A percentile compares a stretch with the other conserved stretches of the same genome.
Evolutionary conservation across 2,113 vertebrate species (phyloP).

Genomic region (Balaeniceps rex): DNA sequence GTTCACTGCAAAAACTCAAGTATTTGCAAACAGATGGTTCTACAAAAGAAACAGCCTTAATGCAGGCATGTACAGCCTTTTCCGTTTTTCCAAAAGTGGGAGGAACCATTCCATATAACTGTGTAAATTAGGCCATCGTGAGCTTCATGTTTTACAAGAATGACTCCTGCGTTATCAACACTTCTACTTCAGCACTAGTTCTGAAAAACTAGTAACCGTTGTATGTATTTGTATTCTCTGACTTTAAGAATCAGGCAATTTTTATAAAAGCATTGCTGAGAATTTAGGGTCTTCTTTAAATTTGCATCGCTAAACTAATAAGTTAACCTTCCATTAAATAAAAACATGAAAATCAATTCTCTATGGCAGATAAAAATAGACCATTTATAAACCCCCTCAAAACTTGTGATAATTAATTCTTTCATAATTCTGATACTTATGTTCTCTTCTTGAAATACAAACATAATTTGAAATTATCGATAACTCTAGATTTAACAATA

Average conservation of each 20-base stretch:
- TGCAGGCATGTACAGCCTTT: background rate
- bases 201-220: background rate
- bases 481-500: slow-evolving; percentile 20
- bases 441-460: slow-evolving; percentile 39
- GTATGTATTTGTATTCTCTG: background rate
- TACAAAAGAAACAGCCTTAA: background rate
- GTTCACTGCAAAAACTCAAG: background rate
- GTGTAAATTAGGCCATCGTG: background rate
- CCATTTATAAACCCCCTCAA: slow-evolving; percentile 46
- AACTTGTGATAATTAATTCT: slow-evolving; percentile 31
- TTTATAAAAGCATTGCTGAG: background rate
- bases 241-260: background rate
- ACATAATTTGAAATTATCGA: slow-evolving; percentile 4
- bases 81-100: background rate
- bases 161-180: background rate
- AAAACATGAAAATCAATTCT: slow-evolving; percentile 43
- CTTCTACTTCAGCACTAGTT: background rate
- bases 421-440: background rate
- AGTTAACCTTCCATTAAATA: slow-evolving; percentile 51
- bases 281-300: slow-evolving; percentile 30
- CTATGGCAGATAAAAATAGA: slow-evolving; percentile 66
- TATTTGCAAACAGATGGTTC: background rate
- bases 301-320: slow-evolving; percentile 61
- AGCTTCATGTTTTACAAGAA: background rate
- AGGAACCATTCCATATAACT: background rate